phyloP scores from a whole-genome alignment of 2,113 vertebrate genomes.

The Formicarius rufipectus region DNA sequence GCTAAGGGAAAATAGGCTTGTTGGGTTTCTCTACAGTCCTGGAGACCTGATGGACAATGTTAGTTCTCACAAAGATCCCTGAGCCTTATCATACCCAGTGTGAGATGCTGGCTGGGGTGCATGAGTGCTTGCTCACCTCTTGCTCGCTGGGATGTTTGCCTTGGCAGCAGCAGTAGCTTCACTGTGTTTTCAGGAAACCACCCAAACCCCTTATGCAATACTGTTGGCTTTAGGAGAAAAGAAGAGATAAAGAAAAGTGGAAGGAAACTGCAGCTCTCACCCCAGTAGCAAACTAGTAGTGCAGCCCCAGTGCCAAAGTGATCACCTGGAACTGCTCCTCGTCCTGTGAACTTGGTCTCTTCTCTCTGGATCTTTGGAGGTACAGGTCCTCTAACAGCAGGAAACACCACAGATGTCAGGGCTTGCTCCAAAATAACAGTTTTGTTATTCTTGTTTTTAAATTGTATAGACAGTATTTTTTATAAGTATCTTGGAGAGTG shows the following conservation, averaged over 20 bases:
- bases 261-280: neutral
- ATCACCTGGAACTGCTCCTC: neutral
- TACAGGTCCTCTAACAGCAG: neutral
- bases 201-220: neutral
- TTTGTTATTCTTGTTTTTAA: neutral
- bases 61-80: neutral
- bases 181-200: neutral
- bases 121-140: neutral
- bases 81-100: accelerated
- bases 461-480: neutral
- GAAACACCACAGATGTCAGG: neutral
- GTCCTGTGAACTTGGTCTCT: neutral
- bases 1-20: neutral
- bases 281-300: neutral
- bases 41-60: neutral
- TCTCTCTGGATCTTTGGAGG: neutral
- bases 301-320: neutral
- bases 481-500: neutral
- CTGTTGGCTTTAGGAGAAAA: neutral
- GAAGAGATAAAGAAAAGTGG: neutral
- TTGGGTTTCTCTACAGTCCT: neutral
- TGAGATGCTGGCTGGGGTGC: neutral
- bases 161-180: neutral
- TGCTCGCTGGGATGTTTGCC: neutral
- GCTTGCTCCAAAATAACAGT: neutral